These are phyloP conservation scores for Geodia barretti DNA, from an alignment of 37 sponge, comb jelly and placozoan genomes.

Conservation along the genomic window DNA sequence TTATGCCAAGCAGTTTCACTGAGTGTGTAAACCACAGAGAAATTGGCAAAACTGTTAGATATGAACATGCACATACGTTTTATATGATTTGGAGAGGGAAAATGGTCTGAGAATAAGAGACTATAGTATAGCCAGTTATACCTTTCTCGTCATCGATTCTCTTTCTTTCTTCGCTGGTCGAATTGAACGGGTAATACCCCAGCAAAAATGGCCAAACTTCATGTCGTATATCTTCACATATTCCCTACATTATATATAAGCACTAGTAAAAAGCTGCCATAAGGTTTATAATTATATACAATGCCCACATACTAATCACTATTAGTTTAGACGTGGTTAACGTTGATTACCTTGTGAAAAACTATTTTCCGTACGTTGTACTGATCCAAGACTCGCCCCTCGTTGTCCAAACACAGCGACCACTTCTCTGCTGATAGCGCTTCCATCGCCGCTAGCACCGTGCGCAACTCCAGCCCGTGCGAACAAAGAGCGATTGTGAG, in stretches of 20 bases:
- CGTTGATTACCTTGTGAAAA: background rate
- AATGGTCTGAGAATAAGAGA: no score
- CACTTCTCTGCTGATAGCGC: slow-evolving; percentile 3
- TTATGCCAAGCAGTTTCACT: no score
- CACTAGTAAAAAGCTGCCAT: background rate
- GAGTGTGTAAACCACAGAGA: no score
- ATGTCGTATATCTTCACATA: slow-evolving; percentile 15
- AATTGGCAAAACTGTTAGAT: no score
- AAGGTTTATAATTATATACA: no score
- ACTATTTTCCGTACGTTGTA: background rate
- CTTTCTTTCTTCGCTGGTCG: slow-evolving; percentile 32
- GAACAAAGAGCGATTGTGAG: background rate
- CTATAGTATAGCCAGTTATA: no score
- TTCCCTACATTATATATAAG: background rate
- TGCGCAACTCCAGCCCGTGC: background rate
- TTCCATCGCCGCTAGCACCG: background rate
- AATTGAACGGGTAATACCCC: slow-evolving; percentile 34
- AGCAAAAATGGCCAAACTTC: slow-evolving; percentile 49
- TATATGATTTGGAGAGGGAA: no score
- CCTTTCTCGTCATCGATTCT: background rate
- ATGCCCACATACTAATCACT: no score
- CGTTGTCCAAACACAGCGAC: slow-evolving; percentile 5
- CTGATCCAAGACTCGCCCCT: slow-evolving; percentile 1
- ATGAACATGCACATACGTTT: no score
- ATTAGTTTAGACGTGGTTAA: no score